phyloP scores from a whole-genome alignment of 2,888 invertebrate species.

The Hypercompe scribonia region DNA sequence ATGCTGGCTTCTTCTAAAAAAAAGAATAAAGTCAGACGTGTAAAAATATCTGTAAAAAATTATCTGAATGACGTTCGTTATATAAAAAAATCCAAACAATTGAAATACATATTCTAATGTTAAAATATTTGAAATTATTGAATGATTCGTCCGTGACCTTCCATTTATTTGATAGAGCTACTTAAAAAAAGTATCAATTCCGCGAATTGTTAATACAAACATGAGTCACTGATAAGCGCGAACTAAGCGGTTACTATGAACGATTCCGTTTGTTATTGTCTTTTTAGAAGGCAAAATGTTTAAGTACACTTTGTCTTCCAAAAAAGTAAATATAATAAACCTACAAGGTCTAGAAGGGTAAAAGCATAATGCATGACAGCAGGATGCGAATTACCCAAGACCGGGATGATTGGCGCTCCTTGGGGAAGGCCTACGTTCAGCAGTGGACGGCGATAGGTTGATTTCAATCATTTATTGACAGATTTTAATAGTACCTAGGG shows the following conservation, averaged over 20 bases:
- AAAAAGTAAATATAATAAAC: not conserved
- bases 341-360: too few relatives aligned
- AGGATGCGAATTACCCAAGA: too few relatives aligned
- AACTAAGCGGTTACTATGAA: not conserved
- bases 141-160: not conserved
- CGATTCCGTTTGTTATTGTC: not conserved
- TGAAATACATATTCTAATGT: not conserved
- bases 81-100: not conserved
- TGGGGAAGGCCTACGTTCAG: too few relatives aligned
- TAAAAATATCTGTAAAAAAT: too few relatives aligned
- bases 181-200: not conserved
- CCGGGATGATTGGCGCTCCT: too few relatives aligned
- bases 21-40: too few relatives aligned
- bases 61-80: too few relatives aligned
- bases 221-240: not conserved
- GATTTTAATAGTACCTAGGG: not conserved
- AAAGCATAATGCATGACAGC: not conserved
- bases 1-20: too few relatives aligned
- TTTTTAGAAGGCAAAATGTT: not conserved
- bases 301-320: not conserved
- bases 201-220: not conserved
- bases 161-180: not conserved
- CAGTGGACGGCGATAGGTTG: too few relatives aligned
- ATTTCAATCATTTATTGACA: not conserved
- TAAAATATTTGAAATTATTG: not conserved